Evolutionary conservation across 2,888 invertebrate species (phyloP).

Genomic region (Tipula lateralis): DNA sequence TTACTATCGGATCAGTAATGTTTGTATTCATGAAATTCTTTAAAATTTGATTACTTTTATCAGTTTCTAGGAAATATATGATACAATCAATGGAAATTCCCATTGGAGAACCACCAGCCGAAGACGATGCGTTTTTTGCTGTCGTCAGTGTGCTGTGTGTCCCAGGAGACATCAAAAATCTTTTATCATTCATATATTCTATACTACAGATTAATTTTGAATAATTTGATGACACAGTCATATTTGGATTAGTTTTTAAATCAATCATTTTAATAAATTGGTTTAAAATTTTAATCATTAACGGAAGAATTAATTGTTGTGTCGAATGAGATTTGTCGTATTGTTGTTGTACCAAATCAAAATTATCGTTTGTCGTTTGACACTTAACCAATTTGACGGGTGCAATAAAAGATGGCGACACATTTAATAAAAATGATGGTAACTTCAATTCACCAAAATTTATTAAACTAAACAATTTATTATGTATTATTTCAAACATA

Average conservation of each 20-base stretch:
- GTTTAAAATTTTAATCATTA: not conserved
- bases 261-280: slow-evolving; percentile 4
- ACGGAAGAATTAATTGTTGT: not conserved
- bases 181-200: not conserved
- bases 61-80: not conserved
- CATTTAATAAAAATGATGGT: not conserved
- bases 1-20: not conserved
- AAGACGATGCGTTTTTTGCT: not conserved
- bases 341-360: slow-evolving; percentile 3
- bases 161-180: not conserved
- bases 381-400: not conserved
- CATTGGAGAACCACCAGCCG: not conserved
- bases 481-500: slow-evolving; percentile 3
- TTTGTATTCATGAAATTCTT: not conserved
- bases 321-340: not conserved
- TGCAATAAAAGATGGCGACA: not conserved
- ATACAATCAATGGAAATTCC: not conserved
- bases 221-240: not conserved
- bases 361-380: not conserved
- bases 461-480: not conserved
- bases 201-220: not conserved
- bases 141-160: not conserved
- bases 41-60: slow-evolving; percentile 38
- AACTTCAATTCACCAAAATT: slow-evolving; percentile 24
- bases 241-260: not conserved